Evolutionary conservation across 2,888 invertebrate species (phyloP).

Genomic region (Lamellibrachia columna): DNA sequence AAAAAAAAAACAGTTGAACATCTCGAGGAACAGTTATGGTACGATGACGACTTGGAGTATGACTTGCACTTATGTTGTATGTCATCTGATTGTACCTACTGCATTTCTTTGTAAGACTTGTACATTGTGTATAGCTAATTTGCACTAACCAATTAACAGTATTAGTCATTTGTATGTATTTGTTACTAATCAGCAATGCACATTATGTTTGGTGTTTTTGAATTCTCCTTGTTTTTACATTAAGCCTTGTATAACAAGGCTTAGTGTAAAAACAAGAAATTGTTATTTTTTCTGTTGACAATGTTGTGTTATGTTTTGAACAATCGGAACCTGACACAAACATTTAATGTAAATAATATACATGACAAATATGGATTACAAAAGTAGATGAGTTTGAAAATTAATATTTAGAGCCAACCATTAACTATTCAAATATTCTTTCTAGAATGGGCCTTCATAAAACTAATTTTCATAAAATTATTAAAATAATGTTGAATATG

Average conservation of each 20-base stretch:
- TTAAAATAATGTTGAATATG: neutral
- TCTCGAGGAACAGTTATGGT: neutral
- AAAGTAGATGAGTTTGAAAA: neutral
- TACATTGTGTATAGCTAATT: slow-evolving; percentile 12
- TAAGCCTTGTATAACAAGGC: neutral
- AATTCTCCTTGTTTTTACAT: neutral
- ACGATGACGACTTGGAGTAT: neutral
- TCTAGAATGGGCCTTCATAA: neutral
- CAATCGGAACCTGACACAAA: neutral
- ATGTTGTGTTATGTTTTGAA: neutral
- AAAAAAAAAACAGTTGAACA: neutral
- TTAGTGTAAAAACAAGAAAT: neutral
- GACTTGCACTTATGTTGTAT: neutral
- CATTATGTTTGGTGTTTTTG: neutral
- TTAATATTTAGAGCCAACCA: neutral
- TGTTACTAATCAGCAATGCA: neutral
- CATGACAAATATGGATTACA: neutral
- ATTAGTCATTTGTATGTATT: slow-evolving; percentile 7
- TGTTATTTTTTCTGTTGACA: neutral
- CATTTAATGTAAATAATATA: neutral
- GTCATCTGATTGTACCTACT: neutral
- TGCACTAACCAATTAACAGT: slow-evolving; percentile 12
- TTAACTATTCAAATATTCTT: neutral
- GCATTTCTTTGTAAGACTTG: neutral
- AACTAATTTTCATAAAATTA: neutral